phyloP scores from a whole-genome alignment of 2,797 vertebrate species.

The Sebastes iracundus region DNA sequence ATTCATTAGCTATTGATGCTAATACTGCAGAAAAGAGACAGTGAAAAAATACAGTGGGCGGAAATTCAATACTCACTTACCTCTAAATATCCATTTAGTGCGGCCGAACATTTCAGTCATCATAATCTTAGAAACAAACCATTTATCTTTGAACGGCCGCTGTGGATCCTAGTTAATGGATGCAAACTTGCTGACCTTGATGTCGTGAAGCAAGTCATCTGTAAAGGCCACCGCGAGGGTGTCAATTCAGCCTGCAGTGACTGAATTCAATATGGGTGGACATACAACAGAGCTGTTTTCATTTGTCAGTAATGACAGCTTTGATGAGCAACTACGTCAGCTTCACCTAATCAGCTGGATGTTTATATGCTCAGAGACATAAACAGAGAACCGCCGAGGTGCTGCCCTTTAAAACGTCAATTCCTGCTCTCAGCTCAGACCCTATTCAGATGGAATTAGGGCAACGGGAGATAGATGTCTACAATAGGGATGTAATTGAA shows the following conservation, averaged over 20 bases:
- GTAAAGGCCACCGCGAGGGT: constrained; percentile 20
- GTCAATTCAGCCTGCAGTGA: constrained; percentile 20
- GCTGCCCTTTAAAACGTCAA: neutral
- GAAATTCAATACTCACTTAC: constrained; percentile 23
- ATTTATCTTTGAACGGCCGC: constrained; percentile 14
- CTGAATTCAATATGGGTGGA: constrained; percentile 12
- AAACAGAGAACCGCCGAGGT: constrained; percentile 12
- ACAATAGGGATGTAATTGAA: neutral
- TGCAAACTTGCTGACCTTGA: constrained; percentile 41
- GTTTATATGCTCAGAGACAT: constrained; percentile 6
- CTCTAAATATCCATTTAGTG: neutral
- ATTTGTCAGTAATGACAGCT: constrained; percentile 42
- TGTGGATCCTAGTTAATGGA: constrained; percentile 27
- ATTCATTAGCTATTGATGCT: constrained; percentile 30
- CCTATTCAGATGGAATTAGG: neutral
- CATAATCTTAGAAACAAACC: constrained; percentile 33
- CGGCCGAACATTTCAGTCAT: constrained; percentile 9
- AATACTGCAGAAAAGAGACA: neutral
- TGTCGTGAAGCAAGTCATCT: constrained; percentile 49
- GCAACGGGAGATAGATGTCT: neutral
- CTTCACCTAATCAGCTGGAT: constrained; percentile 10
- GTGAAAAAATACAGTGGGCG: neutral
- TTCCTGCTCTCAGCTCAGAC: neutral
- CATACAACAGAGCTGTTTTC: constrained; percentile 9
- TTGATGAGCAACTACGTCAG: constrained; percentile 38